Conservation (phyloP, 2,797 vertebrate species). For the Acropternis orthonyx region DNA sequence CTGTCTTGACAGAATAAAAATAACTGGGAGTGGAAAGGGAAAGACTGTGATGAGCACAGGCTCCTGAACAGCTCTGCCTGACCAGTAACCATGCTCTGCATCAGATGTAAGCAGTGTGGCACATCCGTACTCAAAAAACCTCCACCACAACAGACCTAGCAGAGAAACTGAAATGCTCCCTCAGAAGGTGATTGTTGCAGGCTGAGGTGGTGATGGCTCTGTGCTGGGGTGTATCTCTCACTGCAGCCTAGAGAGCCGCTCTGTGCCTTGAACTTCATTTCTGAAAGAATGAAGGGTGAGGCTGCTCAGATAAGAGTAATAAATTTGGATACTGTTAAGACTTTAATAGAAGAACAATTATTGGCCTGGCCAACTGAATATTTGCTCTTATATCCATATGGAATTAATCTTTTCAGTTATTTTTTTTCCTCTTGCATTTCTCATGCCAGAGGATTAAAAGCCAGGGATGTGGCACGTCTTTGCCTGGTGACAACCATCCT, state of each 20-base stretch:
- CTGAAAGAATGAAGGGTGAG: background rate
- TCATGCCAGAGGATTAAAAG: background rate
- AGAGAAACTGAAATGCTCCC: background rate
- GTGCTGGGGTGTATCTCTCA: background rate
- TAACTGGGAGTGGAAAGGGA: background rate
- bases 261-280: conserved; percentile 18
- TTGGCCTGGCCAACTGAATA: conserved; percentile 17
- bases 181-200: background rate
- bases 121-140: background rate
- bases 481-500: background rate
- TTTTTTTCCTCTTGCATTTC: background rate
- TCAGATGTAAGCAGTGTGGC: background rate
- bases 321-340: conserved; percentile 38
- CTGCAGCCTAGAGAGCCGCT: background rate
- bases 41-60: background rate
- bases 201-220: background rate
- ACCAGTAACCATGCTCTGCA: background rate
- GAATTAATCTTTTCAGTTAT: background rate
- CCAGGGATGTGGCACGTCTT: background rate
- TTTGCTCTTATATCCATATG: conserved; percentile 10
- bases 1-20: background rate
- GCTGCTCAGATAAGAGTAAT: conserved; percentile 43
- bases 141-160: background rate
- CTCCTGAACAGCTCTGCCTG: background rate
- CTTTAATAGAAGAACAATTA: conserved; percentile 66